Evolutionary conservation across 2,888 invertebrate species (phyloP).

Genomic region (Mamestra brassicae): DNA sequence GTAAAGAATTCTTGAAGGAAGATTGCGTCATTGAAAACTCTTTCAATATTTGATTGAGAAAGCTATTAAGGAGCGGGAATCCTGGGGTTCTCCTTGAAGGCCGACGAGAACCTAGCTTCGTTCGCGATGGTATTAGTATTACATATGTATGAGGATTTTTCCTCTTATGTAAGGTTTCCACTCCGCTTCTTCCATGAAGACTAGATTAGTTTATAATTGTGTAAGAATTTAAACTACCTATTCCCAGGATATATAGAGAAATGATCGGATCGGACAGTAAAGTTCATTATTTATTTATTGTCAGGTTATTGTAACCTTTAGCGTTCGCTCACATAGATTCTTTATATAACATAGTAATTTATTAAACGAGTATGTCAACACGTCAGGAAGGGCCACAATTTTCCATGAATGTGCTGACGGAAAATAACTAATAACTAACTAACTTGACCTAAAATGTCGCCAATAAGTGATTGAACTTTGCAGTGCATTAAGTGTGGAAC

Average conservation of each 20-base stretch:
- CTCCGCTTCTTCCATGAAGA: slow-evolving; percentile 19
- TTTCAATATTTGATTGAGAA: slow-evolving; percentile 41
- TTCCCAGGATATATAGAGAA: not conserved
- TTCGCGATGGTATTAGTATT: slow-evolving; percentile 19
- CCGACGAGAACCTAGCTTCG: slow-evolving; percentile 5
- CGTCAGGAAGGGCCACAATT: slow-evolving; percentile 7
- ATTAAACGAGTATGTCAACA: slow-evolving; percentile 19
- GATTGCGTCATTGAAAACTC: slow-evolving; percentile 21
- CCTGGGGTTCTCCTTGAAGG: slow-evolving; percentile 5
- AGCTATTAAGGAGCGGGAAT: slow-evolving; percentile 16
- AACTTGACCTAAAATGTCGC: slow-evolving; percentile 45
- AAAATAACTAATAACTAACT: slow-evolving; percentile 36
- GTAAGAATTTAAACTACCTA: slow-evolving; percentile 3
- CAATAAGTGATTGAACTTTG: slow-evolving; percentile 29
- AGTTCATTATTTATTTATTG: not conserved
- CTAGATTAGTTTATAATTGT: slow-evolving; percentile 23
- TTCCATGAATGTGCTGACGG: slow-evolving; percentile 34
- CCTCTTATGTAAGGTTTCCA: slow-evolving; percentile 40
- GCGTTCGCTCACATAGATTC: not conserved
- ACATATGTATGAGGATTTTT: slow-evolving; percentile 31
- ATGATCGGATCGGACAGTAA: not conserved
- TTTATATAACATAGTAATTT: not conserved
- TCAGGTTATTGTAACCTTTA: not conserved
- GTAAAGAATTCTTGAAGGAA: slow-evolving; percentile 22
- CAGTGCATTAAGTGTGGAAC: slow-evolving; percentile 4